Conservation (phyloP, 1,140 invertebrate species). For the Lethocerus indicus region DNA sequence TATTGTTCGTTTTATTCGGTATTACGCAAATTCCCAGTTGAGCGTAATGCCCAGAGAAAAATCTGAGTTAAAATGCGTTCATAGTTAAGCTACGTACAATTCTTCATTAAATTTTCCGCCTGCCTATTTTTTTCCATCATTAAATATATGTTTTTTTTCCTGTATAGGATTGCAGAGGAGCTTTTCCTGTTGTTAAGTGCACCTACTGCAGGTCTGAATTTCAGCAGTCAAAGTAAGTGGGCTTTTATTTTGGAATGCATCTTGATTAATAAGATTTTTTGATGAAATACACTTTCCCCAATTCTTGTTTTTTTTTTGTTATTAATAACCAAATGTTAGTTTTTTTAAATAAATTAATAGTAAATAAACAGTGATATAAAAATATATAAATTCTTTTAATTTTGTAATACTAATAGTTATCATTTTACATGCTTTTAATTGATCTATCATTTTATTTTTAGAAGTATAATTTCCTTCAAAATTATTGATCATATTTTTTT, state of each 20-base stretch:
- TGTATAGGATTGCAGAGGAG: slow-evolving; percentile 82
- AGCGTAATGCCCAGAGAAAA: background rate
- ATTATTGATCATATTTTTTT: no score
- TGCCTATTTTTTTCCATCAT: background rate
- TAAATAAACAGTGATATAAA: no score
- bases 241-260: background rate
- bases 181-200: slow-evolving; percentile 89
- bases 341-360: no score
- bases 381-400: no score
- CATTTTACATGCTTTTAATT: no score
- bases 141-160: slow-evolving; percentile 20
- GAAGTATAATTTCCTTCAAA: no score
- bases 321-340: no score
- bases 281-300: background rate
- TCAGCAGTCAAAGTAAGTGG: slow-evolving; percentile 76
- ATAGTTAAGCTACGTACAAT: background rate
- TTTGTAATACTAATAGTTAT: no score
- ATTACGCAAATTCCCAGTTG: background rate
- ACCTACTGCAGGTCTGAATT: slow-evolving; percentile 95
- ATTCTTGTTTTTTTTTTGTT: background rate
- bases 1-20: background rate
- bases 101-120: background rate
- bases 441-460: no score
- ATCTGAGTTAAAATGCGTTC: no score
- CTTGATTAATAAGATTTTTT: background rate